Evolutionary conservation across 1,140 invertebrate genomes (phyloP).

Genomic region (Metaphire vulgaris): DNA sequence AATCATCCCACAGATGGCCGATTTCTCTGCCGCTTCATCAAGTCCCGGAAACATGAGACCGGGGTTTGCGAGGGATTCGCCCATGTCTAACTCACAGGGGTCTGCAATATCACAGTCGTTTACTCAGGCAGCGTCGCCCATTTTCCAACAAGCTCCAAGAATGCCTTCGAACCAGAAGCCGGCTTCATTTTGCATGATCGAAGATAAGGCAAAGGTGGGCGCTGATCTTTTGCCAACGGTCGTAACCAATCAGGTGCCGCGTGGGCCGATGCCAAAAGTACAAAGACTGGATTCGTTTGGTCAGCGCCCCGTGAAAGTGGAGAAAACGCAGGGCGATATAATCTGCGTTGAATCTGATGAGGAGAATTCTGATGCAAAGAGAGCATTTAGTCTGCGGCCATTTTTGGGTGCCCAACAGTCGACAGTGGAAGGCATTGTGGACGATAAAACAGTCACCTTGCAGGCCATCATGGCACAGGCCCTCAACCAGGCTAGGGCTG

Average conservation of each 20-base stretch:
- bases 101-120: too few relatives aligned
- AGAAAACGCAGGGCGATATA: background rate
- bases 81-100: background rate
- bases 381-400: background rate
- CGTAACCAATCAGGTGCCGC: background rate
- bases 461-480: background rate
- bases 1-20: background rate
- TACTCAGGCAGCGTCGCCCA: too few relatives aligned
- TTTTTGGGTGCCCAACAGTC: background rate
- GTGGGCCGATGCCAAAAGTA: background rate
- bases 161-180: background rate
- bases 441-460: background rate
- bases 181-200: background rate
- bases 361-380: background rate
- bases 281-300: background rate
- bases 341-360: background rate
- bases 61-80: background rate
- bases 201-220: background rate
- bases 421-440: background rate
- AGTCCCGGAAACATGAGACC: background rate
- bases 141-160: background rate
- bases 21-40: background rate
- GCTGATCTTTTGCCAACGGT: background rate
- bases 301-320: background rate
- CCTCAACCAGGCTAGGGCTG: background rate